These are phyloP conservation scores for Graptemys geographica DNA, from an alignment of 2,797 vertebrate species.

Conservation along the genomic window DNA sequence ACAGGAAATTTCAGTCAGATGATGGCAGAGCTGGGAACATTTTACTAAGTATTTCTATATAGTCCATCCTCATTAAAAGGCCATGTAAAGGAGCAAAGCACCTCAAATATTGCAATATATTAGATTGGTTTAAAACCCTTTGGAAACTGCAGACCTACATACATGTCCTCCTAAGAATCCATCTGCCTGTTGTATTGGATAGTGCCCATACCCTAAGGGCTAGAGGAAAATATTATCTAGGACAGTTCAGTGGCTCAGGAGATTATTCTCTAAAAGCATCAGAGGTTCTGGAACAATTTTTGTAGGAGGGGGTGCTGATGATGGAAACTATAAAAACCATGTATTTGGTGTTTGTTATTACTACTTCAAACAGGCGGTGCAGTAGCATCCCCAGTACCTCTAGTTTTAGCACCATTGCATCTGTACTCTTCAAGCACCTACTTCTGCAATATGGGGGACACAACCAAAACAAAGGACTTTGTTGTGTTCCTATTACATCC, in stretches of 20 bases:
- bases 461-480: not conserved
- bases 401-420: too few species aligned
- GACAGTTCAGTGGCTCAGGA: not conserved
- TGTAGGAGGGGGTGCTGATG: too few species aligned
- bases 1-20: constrained; percentile 52
- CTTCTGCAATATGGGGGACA: not conserved
- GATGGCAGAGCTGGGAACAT: constrained; percentile 42
- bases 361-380: too few species aligned
- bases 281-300: too few species aligned
- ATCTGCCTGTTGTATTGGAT: not conserved
- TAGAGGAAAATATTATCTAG: not conserved
- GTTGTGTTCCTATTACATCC: not conserved
- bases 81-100: not conserved
- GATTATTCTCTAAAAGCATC: not conserved
- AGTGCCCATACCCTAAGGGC: not conserved
- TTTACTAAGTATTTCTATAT: constrained; percentile 10
- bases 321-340: too few species aligned
- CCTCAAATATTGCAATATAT: not conserved
- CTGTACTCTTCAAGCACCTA: not conserved
- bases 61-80: constrained; percentile 20
- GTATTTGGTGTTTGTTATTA: too few species aligned
- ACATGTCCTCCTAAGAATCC: not conserved
- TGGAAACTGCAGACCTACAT: not conserved
- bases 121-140: not conserved
- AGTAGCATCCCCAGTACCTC: too few species aligned